Conservation (phyloP, 2,888 invertebrate genomes). For the Pseudococcus longispinus region DNA sequence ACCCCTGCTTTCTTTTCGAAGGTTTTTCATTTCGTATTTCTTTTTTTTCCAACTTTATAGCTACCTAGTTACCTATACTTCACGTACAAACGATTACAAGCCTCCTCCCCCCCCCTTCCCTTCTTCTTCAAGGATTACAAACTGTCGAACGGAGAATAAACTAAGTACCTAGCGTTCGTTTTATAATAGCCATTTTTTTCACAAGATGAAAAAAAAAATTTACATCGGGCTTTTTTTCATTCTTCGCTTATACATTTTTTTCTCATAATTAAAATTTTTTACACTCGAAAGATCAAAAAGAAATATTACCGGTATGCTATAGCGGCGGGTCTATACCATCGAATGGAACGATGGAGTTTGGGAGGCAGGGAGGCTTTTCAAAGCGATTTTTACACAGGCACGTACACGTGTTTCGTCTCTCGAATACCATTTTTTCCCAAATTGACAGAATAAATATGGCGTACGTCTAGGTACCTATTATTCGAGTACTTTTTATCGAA, state of each 20-base stretch:
- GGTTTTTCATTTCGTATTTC: background rate
- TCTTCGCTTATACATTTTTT: background rate
- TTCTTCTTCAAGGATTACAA: background rate
- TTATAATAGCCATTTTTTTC: background rate
- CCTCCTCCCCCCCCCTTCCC: background rate
- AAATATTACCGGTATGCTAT: background rate
- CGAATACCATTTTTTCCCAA: background rate
- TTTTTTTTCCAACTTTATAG: background rate
- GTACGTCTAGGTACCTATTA: background rate
- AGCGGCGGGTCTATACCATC: too few species aligned
- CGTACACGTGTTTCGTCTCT: background rate
- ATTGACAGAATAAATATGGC: background rate
- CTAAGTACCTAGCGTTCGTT: background rate
- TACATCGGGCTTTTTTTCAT: background rate
- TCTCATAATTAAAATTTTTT: background rate
- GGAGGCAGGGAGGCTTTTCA: background rate
- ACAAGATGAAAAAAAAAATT: background rate
- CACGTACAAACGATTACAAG: background rate
- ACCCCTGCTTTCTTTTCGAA: background rate
- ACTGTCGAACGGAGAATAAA: background rate
- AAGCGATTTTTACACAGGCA: background rate
- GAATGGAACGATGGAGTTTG: too few species aligned
- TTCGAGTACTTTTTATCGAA: background rate
- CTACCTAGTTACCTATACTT: background rate
- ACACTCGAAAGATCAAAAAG: background rate